Conservation (phyloP, 2,888 invertebrate species). For the Patella ulyssiponensis region DNA sequence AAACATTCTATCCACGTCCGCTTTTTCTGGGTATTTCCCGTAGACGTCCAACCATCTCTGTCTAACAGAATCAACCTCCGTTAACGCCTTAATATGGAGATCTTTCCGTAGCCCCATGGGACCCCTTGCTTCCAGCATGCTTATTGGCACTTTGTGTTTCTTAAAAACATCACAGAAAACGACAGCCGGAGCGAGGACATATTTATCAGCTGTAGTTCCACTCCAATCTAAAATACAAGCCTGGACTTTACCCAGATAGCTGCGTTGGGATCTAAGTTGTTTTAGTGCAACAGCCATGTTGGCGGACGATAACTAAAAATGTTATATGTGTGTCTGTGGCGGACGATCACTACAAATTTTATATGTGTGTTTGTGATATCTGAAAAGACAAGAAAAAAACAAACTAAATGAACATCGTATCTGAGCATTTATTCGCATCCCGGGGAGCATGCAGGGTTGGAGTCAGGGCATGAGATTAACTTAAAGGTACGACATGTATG, state of each 20-base stretch:
- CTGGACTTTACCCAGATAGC: conserved; percentile 60
- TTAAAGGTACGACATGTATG: too few relatives aligned
- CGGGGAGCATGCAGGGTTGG: too few relatives aligned
- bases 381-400: too few relatives aligned
- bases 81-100: conserved; percentile 65
- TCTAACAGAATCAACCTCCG: conserved; percentile 60
- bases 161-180: conserved; percentile 67
- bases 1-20: conserved; percentile 70
- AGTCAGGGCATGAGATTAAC: too few relatives aligned
- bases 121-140: conserved; percentile 67
- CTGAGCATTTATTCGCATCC: too few relatives aligned
- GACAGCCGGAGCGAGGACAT: conserved; percentile 70
- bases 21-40: conserved; percentile 59
- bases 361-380: too few relatives aligned
- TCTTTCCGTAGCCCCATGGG: conserved; percentile 72
- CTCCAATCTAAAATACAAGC: conserved; percentile 69
- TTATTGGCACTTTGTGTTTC: conserved; percentile 58
- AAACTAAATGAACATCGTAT: too few relatives aligned
- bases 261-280: conserved; percentile 43
- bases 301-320: not conserved
- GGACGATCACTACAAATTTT: too few relatives aligned
- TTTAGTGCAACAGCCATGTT: conserved; percentile 20
- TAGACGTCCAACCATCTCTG: conserved; percentile 63
- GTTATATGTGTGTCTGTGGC: too few relatives aligned
- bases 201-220: conserved; percentile 72